These are phyloP conservation scores for Epinotia nisella DNA, from an alignment of 2,888 invertebrate genomes.

Conservation along the genomic window DNA sequence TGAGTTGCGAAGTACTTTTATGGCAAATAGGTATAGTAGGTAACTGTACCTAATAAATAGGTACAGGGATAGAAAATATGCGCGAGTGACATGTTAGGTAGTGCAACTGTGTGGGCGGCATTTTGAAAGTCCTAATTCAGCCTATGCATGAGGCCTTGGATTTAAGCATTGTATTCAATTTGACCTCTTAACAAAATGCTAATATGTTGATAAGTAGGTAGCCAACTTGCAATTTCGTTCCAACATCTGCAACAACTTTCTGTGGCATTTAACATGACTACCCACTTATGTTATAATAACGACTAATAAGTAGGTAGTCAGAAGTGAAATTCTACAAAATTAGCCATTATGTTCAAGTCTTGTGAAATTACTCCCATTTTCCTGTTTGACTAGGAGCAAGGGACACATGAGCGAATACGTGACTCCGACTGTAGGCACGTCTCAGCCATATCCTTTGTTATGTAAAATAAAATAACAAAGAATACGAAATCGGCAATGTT, in stretches of 20 bases:
- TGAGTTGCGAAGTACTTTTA: neutral
- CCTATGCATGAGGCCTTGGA: conserved; percentile 32
- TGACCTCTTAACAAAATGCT: conserved; percentile 33
- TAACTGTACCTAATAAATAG: neutral
- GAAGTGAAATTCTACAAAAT: neutral
- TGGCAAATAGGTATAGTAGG: neutral
- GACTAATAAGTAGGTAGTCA: neutral
- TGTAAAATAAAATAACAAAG: conserved; percentile 72
- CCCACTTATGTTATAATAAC: conserved; percentile 1
- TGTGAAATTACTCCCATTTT: conserved; percentile 22
- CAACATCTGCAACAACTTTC: conserved; percentile 16
- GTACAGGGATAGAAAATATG: neutral
- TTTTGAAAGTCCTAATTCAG: conserved; percentile 30
- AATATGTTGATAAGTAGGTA: conserved; percentile 29
- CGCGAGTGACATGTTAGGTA: neutral
- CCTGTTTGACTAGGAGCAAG: conserved; percentile 36
- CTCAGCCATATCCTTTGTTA: conserved; percentile 56
- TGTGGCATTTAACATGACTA: conserved; percentile 6
- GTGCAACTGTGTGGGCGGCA: conserved; percentile 17
- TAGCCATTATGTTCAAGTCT: neutral
- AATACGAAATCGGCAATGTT: conserved; percentile 74
- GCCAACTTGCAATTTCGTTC: conserved; percentile 15
- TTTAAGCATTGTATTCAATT: conserved; percentile 29
- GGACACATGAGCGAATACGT: conserved; percentile 42
- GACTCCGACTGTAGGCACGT: conserved; percentile 37